These are phyloP conservation scores for Microctonus aethiopoides DNA, from an alignment of 2,888 invertebrate genomes.

Conservation along the genomic window DNA sequence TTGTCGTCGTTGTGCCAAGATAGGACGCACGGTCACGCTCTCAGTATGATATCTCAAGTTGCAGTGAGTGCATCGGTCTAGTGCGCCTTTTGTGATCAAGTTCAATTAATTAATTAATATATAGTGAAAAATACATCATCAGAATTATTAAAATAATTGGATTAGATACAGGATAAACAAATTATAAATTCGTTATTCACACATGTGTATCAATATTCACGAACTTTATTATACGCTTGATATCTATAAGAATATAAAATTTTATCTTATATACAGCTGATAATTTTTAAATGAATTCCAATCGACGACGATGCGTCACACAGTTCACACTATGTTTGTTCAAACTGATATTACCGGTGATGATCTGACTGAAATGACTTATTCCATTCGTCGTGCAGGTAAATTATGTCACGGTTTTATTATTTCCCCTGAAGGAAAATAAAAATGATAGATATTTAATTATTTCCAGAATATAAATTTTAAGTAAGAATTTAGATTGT, in stretches of 20 bases:
- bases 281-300: neutral
- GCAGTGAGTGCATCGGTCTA: neutral
- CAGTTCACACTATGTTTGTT: constrained; percentile 43
- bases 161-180: neutral
- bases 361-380: constrained; percentile 38
- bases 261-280: neutral
- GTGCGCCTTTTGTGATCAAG: neutral
- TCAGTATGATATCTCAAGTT: neutral
- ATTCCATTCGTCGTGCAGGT: constrained; percentile 38
- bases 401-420: constrained; percentile 9
- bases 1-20: neutral
- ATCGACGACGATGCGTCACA: constrained; percentile 13
- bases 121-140: neutral
- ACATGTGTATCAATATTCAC: no score
- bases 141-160: neutral
- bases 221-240: no score
- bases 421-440: neutral
- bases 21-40: neutral
- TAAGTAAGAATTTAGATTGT: neutral
- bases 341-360: constrained; percentile 48
- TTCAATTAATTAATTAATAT: neutral
- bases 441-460: neutral
- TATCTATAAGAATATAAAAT: neutral
- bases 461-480: no score
- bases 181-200: no score